Evolutionary conservation across 2,797 vertebrate species (phyloP), one percentile per base, ranked within the genome.

Genomic region (Rachycentron canadum): DNA sequence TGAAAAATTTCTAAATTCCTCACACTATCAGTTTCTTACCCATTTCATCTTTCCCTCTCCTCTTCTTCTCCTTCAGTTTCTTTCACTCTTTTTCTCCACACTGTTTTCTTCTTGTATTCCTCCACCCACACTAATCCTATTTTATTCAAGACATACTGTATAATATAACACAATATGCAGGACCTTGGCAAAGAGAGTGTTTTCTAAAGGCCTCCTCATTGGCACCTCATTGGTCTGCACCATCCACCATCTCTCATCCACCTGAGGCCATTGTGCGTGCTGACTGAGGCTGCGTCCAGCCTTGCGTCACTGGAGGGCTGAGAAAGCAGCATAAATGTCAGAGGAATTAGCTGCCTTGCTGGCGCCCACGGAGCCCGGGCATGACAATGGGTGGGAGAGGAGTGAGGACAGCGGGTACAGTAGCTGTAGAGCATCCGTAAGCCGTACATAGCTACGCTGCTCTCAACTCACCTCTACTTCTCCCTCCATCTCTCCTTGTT

Each of bases 261-360:
- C 91, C 90, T 90, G 86, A 88, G 82, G 85, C 81, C 85, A 67
- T 60, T 36, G 89, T 86, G 89, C 81, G 83, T 38, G 73, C 84
- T 81, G 69, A 88, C 74, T 57, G 73, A 63, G 80, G 84, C 77
- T 83, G 61, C 47, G 47, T 79, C 74, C 67, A 38, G 70, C 71
- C 78, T 78, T 93, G 90, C 92, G 79, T 94, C 93, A 95, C 74
- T 73, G 63, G 34, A 81, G 77, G 87, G 67, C 82, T 81, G 84
- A 79, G 87, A 89, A 90, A 91, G 81, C 89, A 87, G 76, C 82
- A 81, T 90, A 94, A 94, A 95, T 94, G 94, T 95, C 94, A 95
- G 84, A 91, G 89, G 93, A 94, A 95, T 95, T 94, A 95, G 87
- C 83, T 84, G 86, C 82, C 72, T 87, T 73, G 70, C 86, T 40